Conservation (phyloP, 2,888 invertebrate genomes). For the Acrobasis suavella region DNA sequence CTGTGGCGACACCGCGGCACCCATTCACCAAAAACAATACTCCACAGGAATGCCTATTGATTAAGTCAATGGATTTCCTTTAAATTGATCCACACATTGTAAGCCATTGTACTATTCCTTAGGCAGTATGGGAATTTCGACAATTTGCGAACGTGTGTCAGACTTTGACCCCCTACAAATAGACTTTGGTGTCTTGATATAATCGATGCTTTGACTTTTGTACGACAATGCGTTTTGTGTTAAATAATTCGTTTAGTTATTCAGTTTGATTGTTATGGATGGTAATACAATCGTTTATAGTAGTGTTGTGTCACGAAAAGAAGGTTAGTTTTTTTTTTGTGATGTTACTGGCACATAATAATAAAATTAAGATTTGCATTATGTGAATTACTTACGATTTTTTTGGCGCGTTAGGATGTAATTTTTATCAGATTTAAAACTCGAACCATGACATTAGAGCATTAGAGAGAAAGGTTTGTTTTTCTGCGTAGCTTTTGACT, state of each 20-base stretch:
- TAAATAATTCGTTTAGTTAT: conserved; percentile 69
- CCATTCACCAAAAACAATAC: conserved; percentile 72
- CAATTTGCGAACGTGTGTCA: conserved; percentile 77
- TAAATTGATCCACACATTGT: conserved; percentile 55
- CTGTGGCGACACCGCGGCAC: conserved; percentile 46
- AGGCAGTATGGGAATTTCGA: conserved; percentile 75
- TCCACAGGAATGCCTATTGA: conserved; percentile 79
- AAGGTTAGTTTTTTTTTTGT: not conserved
- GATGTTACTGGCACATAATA: too few species aligned
- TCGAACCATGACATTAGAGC: not conserved
- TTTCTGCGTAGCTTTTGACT: too few species aligned
- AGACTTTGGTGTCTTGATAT: conserved; percentile 47
- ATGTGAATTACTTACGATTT: not conserved
- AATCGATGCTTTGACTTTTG: conserved; percentile 60
- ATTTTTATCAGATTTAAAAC: not conserved
- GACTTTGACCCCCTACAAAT: conserved; percentile 50
- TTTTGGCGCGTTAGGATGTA: not conserved
- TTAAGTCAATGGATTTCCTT: conserved; percentile 72
- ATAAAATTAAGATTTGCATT: too few species aligned
- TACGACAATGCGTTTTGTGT: conserved; percentile 65
- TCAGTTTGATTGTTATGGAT: conserved; percentile 68
- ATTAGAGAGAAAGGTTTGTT: too few species aligned
- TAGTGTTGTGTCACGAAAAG: conserved; percentile 8
- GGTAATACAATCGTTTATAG: conserved; percentile 30
- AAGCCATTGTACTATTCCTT: conserved; percentile 61